Evolutionary conservation across 2,888 invertebrate genomes (phyloP).

Genomic region (Pomacea canaliculata): DNA sequence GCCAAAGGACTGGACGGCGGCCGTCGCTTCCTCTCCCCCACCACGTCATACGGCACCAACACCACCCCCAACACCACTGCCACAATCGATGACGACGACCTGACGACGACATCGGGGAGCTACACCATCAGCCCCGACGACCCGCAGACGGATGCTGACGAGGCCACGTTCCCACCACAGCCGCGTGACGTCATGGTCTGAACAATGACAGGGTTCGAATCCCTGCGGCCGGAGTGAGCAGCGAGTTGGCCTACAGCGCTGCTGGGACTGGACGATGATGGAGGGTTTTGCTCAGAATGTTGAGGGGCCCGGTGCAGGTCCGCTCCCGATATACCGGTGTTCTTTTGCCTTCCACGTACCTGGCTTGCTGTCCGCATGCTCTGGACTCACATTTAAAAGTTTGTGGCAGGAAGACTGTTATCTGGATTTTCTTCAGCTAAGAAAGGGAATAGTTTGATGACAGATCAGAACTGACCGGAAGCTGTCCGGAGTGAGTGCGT

Average conservation of each 20-base stretch:
- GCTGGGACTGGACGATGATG: no score
- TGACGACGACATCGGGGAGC: conserved; percentile 35
- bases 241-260: neutral
- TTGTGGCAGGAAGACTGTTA: no score
- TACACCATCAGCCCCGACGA: conserved; percentile 35
- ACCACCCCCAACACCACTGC: conserved; percentile 11
- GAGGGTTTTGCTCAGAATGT: no score
- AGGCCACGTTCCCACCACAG: conserved; percentile 13
- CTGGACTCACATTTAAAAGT: no score
- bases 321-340: no score
- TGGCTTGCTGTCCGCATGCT: no score
- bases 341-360: no score
- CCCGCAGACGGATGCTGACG: conserved; percentile 24
- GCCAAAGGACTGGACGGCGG: conserved; percentile 34
- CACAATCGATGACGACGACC: conserved; percentile 31
- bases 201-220: neutral
- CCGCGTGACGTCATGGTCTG: conserved; percentile 35
- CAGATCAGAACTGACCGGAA: neutral
- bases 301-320: no score
- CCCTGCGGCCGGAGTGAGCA: neutral
- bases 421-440: no score
- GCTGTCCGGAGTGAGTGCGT: neutral
- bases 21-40: conserved; percentile 23
- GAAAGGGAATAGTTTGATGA: no score
- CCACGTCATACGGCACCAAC: neutral